Base-by-base conservation (phyloP, 2,797 vertebrate species). In the Loriculus beryllinus region DNA sequence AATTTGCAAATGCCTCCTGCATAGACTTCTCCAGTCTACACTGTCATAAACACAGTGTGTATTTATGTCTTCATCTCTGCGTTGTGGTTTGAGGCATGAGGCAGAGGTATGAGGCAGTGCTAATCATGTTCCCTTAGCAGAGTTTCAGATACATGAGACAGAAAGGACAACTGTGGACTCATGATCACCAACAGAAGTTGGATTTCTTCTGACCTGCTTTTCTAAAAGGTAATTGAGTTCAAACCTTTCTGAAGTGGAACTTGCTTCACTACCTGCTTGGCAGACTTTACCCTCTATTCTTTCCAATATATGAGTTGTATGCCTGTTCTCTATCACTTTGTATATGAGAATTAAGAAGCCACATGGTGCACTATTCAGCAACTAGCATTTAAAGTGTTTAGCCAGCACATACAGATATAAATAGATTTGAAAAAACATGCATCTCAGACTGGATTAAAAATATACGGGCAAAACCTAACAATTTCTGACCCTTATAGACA, bases 361-460 rank as follows among this genome's bases (percentile, higher is more conserved):
- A 78, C 13, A 29, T 21, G 20, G 37, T 26, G 12, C 3, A 3
- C 22, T 71, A 75, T 64, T 82, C 83, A 95, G 52, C 48, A 93
- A 40, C 29, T 33, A 74, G 19, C 5, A 77, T 70, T 67, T 48
- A 88, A 90, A 86, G n/a, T 33, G 70, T 57, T 80, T 77, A 87
- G 19, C 42, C 68, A 82, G 67, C 52, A 82, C 35, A 49, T 21
- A 74, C 22, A 26, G 51, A 56, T 90, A 90, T 52, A 95, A 93
- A 94, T 68, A 85, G 71, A 45, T 77, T 42, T 49, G 17, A 31
- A 20, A 90, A 84, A 86, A 4, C 31, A 65, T 37, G 39, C 5
- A 69, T 59, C 48, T 82, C 59, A 47, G 42, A 60, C 64, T 56
- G 65, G 20, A 90, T 81, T 62, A 75, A 93, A 87, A 93, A 83